A percentile compares a stretch with the other conserved stretches of the same genome.
phyloP scores from a whole-genome alignment of 2,888 invertebrate species.

The Drosophila algonquin region DNA sequence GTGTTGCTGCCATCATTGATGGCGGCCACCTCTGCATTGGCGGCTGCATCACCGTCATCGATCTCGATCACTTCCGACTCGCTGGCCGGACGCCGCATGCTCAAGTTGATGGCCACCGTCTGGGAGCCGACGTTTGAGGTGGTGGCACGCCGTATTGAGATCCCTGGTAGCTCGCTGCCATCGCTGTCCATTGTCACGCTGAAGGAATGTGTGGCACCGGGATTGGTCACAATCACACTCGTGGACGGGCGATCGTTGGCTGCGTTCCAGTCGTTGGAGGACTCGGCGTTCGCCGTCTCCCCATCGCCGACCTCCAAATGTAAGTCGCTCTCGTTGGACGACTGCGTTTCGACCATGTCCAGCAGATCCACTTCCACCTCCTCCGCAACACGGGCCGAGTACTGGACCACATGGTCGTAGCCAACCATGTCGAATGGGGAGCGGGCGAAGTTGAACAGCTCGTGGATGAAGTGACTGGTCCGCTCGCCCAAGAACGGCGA shows the following conservation, averaged over 20 bases:
- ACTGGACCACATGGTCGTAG: conserved; percentile 90
- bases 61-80: conserved; percentile 77
- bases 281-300: conserved; percentile 19
- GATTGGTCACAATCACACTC: conserved; percentile 71
- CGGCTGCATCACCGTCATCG: conserved; percentile 72
- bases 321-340: conserved; percentile 54
- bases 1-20: conserved; percentile 55
- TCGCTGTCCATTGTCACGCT: conserved; percentile 75
- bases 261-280: conserved; percentile 29
- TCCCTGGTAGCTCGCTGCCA: conserved; percentile 74
- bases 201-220: conserved; percentile 74
- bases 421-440: conserved; percentile 94
- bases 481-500: conserved; percentile 88
- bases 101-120: conserved; percentile 81
- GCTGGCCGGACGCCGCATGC: conserved; percentile 80
- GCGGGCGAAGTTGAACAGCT: conserved; percentile 93
- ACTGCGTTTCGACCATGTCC: conserved; percentile 69
- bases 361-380: conserved; percentile 81
- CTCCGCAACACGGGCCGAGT: conserved; percentile 84
- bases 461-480: conserved; percentile 95
- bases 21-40: conserved; percentile 74
- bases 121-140: conserved; percentile 69
- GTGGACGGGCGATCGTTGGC: conserved; percentile 54
- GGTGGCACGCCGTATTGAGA: conserved; percentile 67
- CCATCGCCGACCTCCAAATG: conserved; percentile 37